These are phyloP conservation scores for Mola mola DNA, from an alignment of 2,113 vertebrate genomes.

Conservation along the genomic window DNA sequence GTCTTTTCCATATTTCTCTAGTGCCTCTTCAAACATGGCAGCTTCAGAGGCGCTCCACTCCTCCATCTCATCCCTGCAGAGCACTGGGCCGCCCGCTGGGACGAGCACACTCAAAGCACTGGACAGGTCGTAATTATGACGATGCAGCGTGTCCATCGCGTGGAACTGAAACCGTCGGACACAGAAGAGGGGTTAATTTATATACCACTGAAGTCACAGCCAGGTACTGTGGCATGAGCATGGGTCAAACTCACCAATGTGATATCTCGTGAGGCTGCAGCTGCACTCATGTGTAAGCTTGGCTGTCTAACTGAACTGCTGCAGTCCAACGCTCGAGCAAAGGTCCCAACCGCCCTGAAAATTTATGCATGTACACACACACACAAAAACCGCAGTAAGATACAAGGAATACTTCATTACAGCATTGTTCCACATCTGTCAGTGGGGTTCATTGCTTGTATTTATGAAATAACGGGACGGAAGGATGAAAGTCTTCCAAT, in stretches of 20 bases:
- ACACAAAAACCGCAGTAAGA: no score
- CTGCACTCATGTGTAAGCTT: conserved; percentile 97
- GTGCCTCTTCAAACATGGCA: conserved; percentile 94
- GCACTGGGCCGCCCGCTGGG: conserved; percentile 93
- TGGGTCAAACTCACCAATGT: conserved; percentile 86
- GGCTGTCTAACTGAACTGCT: conserved; percentile 97
- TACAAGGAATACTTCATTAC: background rate
- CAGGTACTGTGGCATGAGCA: background rate
- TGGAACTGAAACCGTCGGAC: conserved; percentile 84
- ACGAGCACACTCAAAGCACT: conserved; percentile 94
- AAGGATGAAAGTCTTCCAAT: no score
- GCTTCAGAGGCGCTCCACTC: conserved; percentile 98
- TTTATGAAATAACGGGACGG: no score
- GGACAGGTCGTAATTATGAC: conserved; percentile 92
- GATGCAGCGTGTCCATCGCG: conserved; percentile 95
- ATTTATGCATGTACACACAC: conserved; percentile 3
- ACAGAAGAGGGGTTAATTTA: background rate
- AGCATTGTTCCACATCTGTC: background rate
- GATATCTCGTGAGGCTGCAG: conserved; percentile 96
- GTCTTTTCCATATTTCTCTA: conserved; percentile 99
- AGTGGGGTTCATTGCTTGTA: no score
- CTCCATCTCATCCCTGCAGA: conserved; percentile 98
- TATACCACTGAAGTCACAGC: no score
- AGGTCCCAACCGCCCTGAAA: conserved; percentile 92
- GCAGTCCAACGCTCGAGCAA: conserved; percentile 95